These are phyloP conservation scores for Callorhinus ursinus DNA, from an alignment of 2,113 vertebrate genomes.

Conservation along the genomic window DNA sequence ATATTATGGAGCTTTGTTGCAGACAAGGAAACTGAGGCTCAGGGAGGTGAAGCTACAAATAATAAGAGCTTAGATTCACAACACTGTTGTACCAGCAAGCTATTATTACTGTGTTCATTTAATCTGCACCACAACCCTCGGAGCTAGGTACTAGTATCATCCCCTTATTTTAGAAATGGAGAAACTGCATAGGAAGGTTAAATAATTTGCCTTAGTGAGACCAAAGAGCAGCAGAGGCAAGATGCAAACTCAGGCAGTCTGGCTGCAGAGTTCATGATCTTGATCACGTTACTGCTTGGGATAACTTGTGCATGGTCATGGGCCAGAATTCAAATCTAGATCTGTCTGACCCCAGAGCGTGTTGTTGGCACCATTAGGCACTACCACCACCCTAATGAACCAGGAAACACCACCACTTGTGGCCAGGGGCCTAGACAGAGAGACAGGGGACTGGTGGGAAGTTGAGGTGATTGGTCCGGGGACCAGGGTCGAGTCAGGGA, in stretches of 20 bases:
- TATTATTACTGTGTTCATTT: neutral
- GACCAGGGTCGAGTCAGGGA: neutral
- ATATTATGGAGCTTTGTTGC: constrained; percentile 32
- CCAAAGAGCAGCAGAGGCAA: neutral
- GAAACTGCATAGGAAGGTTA: neutral
- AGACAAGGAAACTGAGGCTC: constrained; percentile 56
- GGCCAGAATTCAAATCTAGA: neutral
- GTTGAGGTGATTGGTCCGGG: neutral
- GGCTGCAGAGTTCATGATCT: neutral
- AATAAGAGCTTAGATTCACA: neutral
- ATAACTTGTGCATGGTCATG: neutral
- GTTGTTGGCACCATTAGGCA: neutral
- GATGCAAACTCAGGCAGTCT: neutral
- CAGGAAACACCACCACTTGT: neutral
- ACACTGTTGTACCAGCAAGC: neutral
- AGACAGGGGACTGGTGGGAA: neutral
- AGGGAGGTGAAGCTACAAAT: constrained; percentile 24
- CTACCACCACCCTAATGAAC: neutral
- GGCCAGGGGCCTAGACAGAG: neutral
- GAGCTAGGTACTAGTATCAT: neutral
- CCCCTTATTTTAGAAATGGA: neutral
- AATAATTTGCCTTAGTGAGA: neutral
- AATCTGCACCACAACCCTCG: neutral
- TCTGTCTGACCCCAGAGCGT: neutral
- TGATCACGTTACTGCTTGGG: neutral